Conservation (phyloP, 2,888 invertebrate genomes). For the Synanthedon vespiformis region DNA sequence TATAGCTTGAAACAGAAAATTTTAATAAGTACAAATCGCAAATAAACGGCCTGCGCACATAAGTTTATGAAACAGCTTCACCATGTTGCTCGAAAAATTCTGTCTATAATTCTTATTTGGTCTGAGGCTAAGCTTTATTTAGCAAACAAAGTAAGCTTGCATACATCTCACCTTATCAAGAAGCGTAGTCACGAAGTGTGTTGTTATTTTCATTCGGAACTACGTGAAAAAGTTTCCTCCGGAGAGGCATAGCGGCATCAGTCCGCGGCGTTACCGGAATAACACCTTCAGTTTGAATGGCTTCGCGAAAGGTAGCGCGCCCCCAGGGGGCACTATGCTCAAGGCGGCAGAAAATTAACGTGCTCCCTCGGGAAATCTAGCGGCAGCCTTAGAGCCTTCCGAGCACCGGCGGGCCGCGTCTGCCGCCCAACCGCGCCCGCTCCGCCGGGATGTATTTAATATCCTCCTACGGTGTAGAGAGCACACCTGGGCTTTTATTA, state of each 20-base stretch:
- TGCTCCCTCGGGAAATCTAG: slow-evolving; percentile 76
- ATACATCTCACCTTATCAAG: neutral
- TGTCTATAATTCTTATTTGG: too few species aligned
- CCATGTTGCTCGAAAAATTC: too few species aligned
- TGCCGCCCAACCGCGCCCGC: slow-evolving; percentile 31
- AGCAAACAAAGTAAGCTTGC: neutral
- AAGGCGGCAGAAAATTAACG: slow-evolving; percentile 84
- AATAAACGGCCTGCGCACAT: too few species aligned
- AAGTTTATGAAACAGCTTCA: too few species aligned
- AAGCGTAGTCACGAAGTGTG: slow-evolving; percentile 8
- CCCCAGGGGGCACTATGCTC: slow-evolving; percentile 78
- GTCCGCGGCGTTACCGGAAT: slow-evolving; percentile 59
- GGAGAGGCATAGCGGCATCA: slow-evolving; percentile 55
- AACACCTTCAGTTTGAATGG: slow-evolving; percentile 69
- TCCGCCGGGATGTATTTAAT: slow-evolving; percentile 62
- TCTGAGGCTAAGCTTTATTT: too few species aligned
- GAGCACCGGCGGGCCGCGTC: slow-evolving; percentile 10
- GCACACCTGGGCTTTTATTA: neutral
- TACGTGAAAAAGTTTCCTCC: slow-evolving; percentile 45
- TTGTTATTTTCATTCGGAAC: slow-evolving; percentile 41
- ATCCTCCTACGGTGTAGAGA: slow-evolving; percentile 32
- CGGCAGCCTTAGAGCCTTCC: slow-evolving; percentile 65
- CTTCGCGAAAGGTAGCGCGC: slow-evolving; percentile 67
- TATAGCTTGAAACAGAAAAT: too few species aligned
- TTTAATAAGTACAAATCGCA: too few species aligned